phyloP scores from a whole-genome alignment of 2,888 invertebrate genomes.

The Xestia xanthographa region DNA sequence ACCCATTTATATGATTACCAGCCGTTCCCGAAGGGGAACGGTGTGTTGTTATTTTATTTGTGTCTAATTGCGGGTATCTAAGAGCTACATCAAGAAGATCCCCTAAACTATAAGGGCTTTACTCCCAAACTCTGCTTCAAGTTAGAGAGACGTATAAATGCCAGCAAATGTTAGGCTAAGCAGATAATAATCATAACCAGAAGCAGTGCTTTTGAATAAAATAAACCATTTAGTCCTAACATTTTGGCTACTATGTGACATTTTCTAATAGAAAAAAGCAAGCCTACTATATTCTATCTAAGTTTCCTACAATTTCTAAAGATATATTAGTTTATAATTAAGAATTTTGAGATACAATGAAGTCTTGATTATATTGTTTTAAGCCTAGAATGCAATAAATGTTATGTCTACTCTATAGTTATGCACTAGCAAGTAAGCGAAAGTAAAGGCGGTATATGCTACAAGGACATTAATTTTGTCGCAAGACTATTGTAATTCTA shows the following conservation, averaged over 20 bases:
- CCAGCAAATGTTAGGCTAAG: background rate
- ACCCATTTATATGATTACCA: background rate
- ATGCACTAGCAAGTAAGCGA: conserved; percentile 22
- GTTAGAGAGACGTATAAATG: background rate
- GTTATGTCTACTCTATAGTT: background rate
- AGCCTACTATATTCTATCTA: conserved; percentile 32
- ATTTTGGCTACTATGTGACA: conserved; percentile 12
- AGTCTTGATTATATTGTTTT: conserved; percentile 39
- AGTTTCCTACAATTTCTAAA: conserved; percentile 24
- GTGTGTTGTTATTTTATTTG: too few relatives aligned
- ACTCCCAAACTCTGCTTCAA: background rate
- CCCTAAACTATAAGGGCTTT: background rate
- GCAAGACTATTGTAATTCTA: background rate
- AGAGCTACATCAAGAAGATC: background rate
- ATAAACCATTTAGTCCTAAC: background rate
- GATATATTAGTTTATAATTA: conserved; percentile 19
- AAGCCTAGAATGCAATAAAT: conserved; percentile 23
- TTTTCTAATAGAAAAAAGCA: conserved; percentile 24
- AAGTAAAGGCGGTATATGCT: background rate
- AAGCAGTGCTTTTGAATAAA: background rate
- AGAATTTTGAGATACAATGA: conserved; percentile 52
- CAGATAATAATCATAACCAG: background rate
- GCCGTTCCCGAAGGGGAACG: too few relatives aligned
- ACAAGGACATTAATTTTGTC: background rate
- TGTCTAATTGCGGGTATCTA: too few relatives aligned